Evolutionary conservation across 2,113 vertebrate genomes (phyloP).

Genomic region (Psittacula cyanocephala): DNA sequence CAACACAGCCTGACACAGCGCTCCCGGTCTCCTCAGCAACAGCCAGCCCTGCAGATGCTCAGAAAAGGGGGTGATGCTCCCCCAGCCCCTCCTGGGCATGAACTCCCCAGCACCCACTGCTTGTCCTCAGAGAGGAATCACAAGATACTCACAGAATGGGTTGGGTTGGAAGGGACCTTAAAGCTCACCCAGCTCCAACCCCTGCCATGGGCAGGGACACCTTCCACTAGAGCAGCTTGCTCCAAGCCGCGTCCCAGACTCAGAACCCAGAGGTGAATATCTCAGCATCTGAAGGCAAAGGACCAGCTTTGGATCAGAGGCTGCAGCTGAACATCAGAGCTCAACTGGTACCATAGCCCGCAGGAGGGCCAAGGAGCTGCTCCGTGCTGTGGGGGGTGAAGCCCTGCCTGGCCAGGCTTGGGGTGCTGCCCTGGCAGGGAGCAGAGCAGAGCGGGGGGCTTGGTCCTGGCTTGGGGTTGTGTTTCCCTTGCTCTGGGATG

Average conservation of each 20-base stretch:
- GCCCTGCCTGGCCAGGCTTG: not conserved
- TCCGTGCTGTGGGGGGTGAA: not conserved
- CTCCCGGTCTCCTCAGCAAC: not conserved
- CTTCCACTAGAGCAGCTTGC: not conserved
- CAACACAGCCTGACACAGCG: not conserved
- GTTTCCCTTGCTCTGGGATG: not conserved
- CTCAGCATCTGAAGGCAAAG: not conserved
- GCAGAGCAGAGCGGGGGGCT: not conserved
- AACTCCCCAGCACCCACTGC: not conserved
- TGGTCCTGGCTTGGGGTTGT: not conserved
- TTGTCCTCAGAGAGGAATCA: not conserved
- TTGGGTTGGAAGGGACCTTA: not conserved
- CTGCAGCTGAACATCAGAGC: not conserved
- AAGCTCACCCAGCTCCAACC: not conserved
- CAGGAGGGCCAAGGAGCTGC: not conserved
- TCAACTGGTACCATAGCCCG: not conserved
- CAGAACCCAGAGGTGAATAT: not conserved
- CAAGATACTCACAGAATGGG: not conserved
- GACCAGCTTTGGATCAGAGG: accelerated
- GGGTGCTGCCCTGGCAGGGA: not conserved
- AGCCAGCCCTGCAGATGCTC: not conserved
- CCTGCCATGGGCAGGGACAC: not conserved
- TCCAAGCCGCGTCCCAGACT: not conserved
- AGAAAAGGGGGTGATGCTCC: not conserved
- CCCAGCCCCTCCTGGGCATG: not conserved